Evolutionary conservation across 2,113 vertebrate genomes (phyloP).

Genomic region (Trematomus loennbergii): DNA sequence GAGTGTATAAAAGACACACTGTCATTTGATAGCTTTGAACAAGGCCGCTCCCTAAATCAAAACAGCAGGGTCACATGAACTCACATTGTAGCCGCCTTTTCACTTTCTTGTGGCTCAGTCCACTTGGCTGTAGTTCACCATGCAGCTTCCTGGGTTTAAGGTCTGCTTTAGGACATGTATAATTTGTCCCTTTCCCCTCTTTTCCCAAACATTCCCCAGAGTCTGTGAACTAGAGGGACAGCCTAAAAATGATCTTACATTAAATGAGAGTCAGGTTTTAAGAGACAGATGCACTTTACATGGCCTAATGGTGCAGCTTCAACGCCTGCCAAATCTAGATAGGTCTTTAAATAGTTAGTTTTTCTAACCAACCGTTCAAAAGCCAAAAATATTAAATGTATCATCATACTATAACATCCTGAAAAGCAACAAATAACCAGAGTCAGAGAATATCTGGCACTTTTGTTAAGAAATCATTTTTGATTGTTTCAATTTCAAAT

Average conservation of each 20-base stretch:
- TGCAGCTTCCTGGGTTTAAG: background rate
- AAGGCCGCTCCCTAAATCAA: slow-evolving; percentile 8
- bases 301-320: background rate
- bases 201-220: slow-evolving; percentile 23
- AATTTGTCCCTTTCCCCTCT: slow-evolving; percentile 16
- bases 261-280: background rate
- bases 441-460: background rate
- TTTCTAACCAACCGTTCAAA: background rate
- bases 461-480: background rate
- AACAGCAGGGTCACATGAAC: background rate
- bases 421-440: background rate
- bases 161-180: slow-evolving; percentile 19
- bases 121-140: slow-evolving; percentile 1
- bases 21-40: slow-evolving; percentile 15
- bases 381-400: background rate
- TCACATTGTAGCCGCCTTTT: background rate
- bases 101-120: slow-evolving; percentile 5
- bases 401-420: background rate
- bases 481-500: no score
- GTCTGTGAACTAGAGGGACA: background rate
- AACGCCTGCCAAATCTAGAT: background rate
- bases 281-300: background rate
- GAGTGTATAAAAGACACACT: background rate
- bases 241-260: slow-evolving; percentile 1
- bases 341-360: no score